phyloP scores from a whole-genome alignment of 2,113 vertebrate species.

The Cyprinodon variegatus region DNA sequence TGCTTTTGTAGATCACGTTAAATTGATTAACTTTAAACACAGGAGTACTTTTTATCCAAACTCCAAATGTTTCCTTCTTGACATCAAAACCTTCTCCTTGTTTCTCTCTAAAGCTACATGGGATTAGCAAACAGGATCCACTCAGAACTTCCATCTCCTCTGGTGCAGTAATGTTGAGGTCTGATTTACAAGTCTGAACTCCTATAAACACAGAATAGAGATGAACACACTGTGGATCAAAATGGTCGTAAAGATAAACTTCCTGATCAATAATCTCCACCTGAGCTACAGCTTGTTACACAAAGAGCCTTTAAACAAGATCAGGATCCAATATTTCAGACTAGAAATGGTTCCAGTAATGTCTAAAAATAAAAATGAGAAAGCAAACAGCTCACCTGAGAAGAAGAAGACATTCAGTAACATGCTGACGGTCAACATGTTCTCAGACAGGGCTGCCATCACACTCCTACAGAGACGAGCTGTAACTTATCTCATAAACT shows the following conservation, averaged over 20 bases:
- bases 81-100: background rate
- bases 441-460: background rate
- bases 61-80: background rate
- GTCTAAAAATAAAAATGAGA: background rate
- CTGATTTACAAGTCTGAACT: too few relatives aligned
- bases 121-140: conserved; percentile 7
- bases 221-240: background rate
- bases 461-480: background rate
- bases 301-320: background rate
- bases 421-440: conserved; percentile 8
- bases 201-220: background rate
- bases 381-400: conserved; percentile 1
- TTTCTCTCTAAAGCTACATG: background rate
- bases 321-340: background rate
- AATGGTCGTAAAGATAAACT: background rate
- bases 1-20: conserved; percentile 42
- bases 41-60: background rate
- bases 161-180: background rate
- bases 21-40: fast-evolving
- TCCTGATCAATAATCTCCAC: background rate
- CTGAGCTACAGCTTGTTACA: background rate
- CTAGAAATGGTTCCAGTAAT: background rate
- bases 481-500: too few relatives aligned
- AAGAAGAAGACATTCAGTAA: background rate
- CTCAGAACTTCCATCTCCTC: background rate